Evolutionary conservation across 2,888 invertebrate species (phyloP), one percentile per base, ranked within the genome.

Genomic region (Gibbula magus): DNA sequence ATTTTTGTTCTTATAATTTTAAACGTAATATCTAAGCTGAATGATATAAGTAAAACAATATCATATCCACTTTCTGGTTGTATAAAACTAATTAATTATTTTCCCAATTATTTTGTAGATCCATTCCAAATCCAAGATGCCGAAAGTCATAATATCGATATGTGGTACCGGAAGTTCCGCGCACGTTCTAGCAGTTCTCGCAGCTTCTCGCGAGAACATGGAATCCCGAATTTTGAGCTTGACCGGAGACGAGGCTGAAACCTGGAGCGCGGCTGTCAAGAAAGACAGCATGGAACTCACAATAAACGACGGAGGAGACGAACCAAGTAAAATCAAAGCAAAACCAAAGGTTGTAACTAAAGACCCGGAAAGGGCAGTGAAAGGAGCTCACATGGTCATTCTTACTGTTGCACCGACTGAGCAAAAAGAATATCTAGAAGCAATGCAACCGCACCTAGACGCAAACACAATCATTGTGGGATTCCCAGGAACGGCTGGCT

Each of bases 351-450:
- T 88, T 4, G 85, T 90, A 16, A 88, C 88, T 0, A 89, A 89
- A 16, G 85, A 89, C 73, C 86, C 90, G 0, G 79, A 66, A 10
- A 80, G 76, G 18, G 89, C 86, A 0, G 84, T 87, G 67, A 81
- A 85, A 0, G 89, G 88, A 10, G 86, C 85, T 5, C 85, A 87
- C 66, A 82, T 90, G 13, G 81, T 90, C 22, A 86, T 89, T 29
- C 81, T 90, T 54, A 86, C 86, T 0, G 90, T 90, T 0, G 89
- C 90, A 5, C 89, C 89, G 0, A 89, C 88, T 75, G 90, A 89
- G 0, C 90, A 90, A 78, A 85, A 85, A 61, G 82, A 85, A 56
- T 90, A 90, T 77, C 85, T 90, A 39, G 76, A 83, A 25, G 87
- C 85, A 3, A 84, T 90, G 22, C 79, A 82, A 51, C 84, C 87